phyloP scores from a whole-genome alignment of 2,888 invertebrate species.

The Bhutanitis thaidina region DNA sequence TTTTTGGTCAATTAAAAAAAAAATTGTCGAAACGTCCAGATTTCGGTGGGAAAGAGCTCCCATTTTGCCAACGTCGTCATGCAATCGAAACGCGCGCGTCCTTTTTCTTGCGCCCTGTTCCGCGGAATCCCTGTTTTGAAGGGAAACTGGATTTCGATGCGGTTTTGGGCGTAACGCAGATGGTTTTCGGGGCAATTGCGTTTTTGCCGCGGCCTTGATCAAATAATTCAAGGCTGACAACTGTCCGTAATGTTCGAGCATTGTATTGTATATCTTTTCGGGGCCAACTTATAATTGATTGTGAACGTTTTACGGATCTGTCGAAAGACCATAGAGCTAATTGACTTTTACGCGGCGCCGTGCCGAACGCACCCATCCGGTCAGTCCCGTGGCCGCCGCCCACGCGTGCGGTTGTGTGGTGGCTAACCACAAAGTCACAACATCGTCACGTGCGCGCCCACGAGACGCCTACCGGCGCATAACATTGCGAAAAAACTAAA shows the following conservation, averaged over 20 bases:
- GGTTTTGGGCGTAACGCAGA: slow-evolving; percentile 34
- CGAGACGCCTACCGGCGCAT: slow-evolving; percentile 67
- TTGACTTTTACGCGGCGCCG: slow-evolving; percentile 25
- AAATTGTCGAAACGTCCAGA: slow-evolving; percentile 50
- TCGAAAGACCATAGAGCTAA: slow-evolving; percentile 35
- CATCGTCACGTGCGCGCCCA: slow-evolving; percentile 73
- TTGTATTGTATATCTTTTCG: slow-evolving; percentile 32
- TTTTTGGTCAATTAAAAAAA: slow-evolving; percentile 65
- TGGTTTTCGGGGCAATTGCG: slow-evolving; percentile 34
- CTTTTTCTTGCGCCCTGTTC: slow-evolving; percentile 46
- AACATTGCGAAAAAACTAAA: slow-evolving; percentile 73
- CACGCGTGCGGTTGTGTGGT: slow-evolving; percentile 62
- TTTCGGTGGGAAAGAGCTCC: slow-evolving; percentile 71
- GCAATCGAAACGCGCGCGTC: slow-evolving; percentile 53
- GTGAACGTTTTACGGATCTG: slow-evolving; percentile 27
- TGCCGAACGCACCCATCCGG: slow-evolving; percentile 35
- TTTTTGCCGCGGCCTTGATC: slow-evolving; percentile 40
- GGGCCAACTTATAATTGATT: slow-evolving; percentile 27
- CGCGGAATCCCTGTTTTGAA: slow-evolving; percentile 50
- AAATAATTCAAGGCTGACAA: slow-evolving; percentile 39
- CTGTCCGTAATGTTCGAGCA: slow-evolving; percentile 21
- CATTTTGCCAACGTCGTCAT: slow-evolving; percentile 47
- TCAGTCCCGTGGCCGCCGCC: slow-evolving; percentile 60
- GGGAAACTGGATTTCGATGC: slow-evolving; percentile 40
- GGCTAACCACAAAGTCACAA: slow-evolving; percentile 48